A percentile compares a stretch with the other conserved stretches of the same genome.
Conservation (phyloP, 2,113 vertebrate genomes). For the Ploceus nigricollis region DNA sequence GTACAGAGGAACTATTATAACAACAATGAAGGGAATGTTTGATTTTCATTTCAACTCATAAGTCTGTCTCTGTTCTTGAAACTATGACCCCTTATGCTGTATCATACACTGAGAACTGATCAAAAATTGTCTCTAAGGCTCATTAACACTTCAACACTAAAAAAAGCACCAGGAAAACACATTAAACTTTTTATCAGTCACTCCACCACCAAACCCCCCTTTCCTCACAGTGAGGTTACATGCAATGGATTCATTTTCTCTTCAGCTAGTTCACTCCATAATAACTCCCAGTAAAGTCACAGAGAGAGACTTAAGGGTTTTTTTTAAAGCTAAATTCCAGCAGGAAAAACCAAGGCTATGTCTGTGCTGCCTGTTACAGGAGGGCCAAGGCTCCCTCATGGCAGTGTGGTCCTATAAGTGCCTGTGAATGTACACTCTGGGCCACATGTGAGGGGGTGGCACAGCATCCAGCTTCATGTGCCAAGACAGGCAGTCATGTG, state of each 20-base stretch:
- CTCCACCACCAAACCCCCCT: not conserved
- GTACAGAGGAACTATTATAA: conserved; percentile 4
- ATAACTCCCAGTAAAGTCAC: not conserved
- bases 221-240: not conserved
- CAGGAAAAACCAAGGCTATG: not conserved
- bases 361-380: not conserved
- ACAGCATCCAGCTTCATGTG: not conserved
- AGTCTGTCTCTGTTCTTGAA: not conserved
- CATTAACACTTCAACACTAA: not conserved
- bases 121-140: not conserved
- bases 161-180: not conserved
- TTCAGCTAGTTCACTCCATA: not conserved
- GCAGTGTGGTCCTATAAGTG: not conserved
- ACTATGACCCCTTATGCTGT: not conserved
- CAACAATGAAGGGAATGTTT: not conserved
- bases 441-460: rapidly evolving
- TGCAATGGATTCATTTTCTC: not conserved
- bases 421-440: not conserved
- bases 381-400: not conserved
- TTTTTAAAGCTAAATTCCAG: not conserved
- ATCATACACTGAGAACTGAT: not conserved
- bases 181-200: not conserved
- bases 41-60: not conserved
- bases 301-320: not conserved
- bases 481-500: not conserved